These are phyloP conservation scores for Alligator sinensis DNA, from an alignment of 2,113 vertebrate genomes.

Conservation along the genomic window DNA sequence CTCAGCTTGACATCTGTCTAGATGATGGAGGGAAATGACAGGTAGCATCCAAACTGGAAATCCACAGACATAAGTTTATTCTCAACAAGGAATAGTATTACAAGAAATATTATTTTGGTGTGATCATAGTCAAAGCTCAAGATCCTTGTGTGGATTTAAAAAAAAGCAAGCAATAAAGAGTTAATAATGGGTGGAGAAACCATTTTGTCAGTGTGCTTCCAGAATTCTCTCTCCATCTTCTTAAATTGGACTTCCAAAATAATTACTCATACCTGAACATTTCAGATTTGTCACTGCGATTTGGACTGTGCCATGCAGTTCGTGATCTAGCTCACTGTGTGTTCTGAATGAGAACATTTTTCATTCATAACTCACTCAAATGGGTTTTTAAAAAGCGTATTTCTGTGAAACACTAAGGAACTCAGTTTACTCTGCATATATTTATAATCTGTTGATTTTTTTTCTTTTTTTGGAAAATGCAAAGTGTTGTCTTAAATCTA, in stretches of 20 bases:
- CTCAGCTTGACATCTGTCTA: background rate
- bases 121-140: background rate
- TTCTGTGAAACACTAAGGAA: background rate
- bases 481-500: background rate
- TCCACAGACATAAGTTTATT: background rate
- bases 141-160: background rate
- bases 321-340: accelerated
- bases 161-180: background rate
- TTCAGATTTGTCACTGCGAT: background rate
- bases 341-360: background rate
- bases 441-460: background rate
- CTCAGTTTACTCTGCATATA: background rate
- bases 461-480: background rate
- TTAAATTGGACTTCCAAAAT: background rate
- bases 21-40: background rate
- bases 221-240: background rate
- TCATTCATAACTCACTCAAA: background rate
- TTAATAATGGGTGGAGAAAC: background rate
- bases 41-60: background rate
- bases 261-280: background rate
- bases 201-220: background rate
- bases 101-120: background rate
- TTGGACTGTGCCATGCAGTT: background rate
- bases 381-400: background rate
- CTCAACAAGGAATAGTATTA: background rate